Evolutionary conservation across 2,888 invertebrate species (phyloP).

Genomic region (Chymomyza procnemis): DNA sequence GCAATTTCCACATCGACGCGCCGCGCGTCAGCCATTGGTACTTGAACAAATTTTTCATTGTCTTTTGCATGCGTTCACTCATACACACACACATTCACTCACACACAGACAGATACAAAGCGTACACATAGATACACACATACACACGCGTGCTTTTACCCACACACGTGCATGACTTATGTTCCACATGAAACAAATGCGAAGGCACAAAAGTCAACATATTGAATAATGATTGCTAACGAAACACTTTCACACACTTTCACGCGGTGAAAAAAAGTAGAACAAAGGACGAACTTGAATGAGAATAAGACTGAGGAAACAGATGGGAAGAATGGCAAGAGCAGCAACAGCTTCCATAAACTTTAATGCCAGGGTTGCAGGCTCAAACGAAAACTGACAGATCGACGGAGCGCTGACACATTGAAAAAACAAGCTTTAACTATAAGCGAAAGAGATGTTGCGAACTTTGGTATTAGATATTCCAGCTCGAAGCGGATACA

Average conservation of each 20-base stretch:
- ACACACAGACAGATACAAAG: conserved; percentile 5
- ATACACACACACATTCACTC: conserved; percentile 12
- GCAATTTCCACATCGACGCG: conserved; percentile 71
- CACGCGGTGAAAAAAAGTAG: neutral
- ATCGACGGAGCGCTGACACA: too few relatives aligned
- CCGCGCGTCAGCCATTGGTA: conserved; percentile 14
- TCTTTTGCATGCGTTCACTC: conserved; percentile 47
- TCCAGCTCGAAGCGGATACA: too few relatives aligned
- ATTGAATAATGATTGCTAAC: conserved; percentile 70
- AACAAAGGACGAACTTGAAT: neutral
- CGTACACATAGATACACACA: neutral
- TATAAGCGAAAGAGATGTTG: too few relatives aligned
- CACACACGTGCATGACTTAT: conserved; percentile 52
- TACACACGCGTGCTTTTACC: neutral
- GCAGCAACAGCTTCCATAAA: neutral
- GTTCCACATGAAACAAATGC: conserved; percentile 64
- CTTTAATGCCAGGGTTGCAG: neutral
- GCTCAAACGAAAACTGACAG: neutral
- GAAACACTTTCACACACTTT: conserved; percentile 29
- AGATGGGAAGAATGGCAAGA: too few relatives aligned
- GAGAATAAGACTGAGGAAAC: too few relatives aligned
- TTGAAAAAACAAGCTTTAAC: too few relatives aligned
- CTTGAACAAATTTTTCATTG: conserved; percentile 63
- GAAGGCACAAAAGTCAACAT: conserved; percentile 72
- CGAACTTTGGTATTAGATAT: too few relatives aligned